Evolutionary conservation across 1,140 invertebrate species (phyloP).

Genomic region (Cotesia vestalis): DNA sequence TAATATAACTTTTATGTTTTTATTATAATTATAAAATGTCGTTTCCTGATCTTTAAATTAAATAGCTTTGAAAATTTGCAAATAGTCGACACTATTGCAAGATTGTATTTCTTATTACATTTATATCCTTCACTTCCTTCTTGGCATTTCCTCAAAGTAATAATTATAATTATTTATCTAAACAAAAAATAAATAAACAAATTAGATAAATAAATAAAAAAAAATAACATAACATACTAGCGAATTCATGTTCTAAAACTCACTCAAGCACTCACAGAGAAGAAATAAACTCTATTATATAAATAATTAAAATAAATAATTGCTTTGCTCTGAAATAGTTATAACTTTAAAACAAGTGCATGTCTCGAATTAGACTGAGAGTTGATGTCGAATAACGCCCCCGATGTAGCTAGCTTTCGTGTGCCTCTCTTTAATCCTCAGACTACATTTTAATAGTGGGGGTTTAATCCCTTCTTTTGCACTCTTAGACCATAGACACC

Average conservation of each 20-base stretch:
- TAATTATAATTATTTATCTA: conserved; percentile 12
- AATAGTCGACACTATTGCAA: not conserved
- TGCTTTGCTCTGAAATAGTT: not conserved
- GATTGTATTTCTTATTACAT: not conserved
- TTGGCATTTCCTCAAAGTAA: not conserved
- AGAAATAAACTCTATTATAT: too few relatives aligned
- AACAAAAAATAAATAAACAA: not conserved
- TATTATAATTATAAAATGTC: too few relatives aligned
- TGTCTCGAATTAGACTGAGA: conserved; percentile 60
- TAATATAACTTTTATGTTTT: too few relatives aligned
- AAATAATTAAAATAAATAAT: not conserved
- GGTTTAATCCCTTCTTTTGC: conserved; percentile 62
- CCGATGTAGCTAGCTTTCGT: conserved; percentile 60
- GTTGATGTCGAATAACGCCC: conserved; percentile 60
- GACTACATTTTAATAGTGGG: conserved; percentile 60
- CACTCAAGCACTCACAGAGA: too few relatives aligned
- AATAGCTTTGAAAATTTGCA: too few relatives aligned
- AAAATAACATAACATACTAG: too few relatives aligned
- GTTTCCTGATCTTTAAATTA: too few relatives aligned
- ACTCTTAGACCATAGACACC: conserved; percentile 38
- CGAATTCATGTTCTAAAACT: too few relatives aligned
- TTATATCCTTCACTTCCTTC: not conserved
- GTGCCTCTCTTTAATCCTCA: conserved; percentile 42
- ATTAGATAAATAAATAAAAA: too few relatives aligned
- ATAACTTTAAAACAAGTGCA: conserved; percentile 37